Percentiles rank a stretch among this genome's conserved stretches.
Evolutionary conservation across 1,140 invertebrate genomes (phyloP).

Genomic region (Polyergus mexicanus): DNA sequence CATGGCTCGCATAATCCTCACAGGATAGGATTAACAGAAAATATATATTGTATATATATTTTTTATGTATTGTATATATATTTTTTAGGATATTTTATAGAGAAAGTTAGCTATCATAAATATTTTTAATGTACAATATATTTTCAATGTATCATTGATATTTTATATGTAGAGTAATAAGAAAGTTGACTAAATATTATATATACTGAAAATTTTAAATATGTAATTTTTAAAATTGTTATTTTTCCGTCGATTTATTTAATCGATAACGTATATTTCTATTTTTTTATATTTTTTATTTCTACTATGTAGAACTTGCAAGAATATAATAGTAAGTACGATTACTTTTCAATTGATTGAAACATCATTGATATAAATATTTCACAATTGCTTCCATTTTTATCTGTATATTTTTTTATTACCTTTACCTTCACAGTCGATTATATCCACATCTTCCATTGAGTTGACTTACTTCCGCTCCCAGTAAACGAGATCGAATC

Average conservation of each 20-base stretch:
- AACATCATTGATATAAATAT: constrained; percentile 33
- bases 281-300: background rate
- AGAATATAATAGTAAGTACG: background rate
- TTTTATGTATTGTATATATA: too few species aligned
- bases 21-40: constrained; percentile 11
- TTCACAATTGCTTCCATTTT: constrained; percentile 12
- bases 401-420: constrained; percentile 20
- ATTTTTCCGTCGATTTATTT: background rate
- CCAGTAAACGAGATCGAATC: constrained; percentile 43
- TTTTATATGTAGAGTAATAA: background rate
- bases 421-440: constrained; percentile 47
- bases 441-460: constrained; percentile 43
- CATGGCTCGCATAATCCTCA: background rate
- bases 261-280: background rate
- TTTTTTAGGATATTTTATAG: background rate
- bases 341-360: background rate
- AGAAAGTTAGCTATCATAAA: constrained; percentile 3
- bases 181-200: background rate
- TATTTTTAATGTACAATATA: background rate
- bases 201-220: background rate
- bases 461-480: constrained; percentile 32
- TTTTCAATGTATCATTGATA: background rate
- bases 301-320: background rate
- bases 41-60: background rate
- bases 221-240: constrained; percentile 1